phyloP scores from a whole-genome alignment of 1,140 invertebrate genomes.

The Melitaea cinxia region DNA sequence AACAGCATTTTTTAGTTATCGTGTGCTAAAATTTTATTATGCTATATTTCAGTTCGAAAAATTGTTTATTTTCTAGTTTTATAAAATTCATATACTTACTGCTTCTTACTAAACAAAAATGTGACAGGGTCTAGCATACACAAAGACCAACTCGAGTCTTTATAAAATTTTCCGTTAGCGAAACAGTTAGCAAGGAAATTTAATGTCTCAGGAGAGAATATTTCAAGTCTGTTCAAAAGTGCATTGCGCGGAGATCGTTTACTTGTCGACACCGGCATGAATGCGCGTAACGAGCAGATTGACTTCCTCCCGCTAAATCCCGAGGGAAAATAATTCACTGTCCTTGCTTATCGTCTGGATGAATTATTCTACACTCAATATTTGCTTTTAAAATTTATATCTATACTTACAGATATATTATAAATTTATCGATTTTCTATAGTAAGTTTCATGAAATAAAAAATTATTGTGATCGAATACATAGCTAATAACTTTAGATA shows the following conservation, averaged over 20 bases:
- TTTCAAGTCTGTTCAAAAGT: slow-evolving; percentile 29
- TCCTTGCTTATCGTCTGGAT: slow-evolving; percentile 14
- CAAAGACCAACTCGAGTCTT: neutral
- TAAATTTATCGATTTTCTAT: too few species aligned
- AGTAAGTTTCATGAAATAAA: too few species aligned
- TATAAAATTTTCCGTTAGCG: slow-evolving; percentile 16
- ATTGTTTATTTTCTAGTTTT: neutral
- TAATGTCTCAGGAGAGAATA: slow-evolving; percentile 24
- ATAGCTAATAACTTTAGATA: too few species aligned
- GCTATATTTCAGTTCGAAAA: too few species aligned
- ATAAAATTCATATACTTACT: neutral
- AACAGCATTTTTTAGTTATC: too few species aligned
- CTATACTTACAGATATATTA: too few species aligned
- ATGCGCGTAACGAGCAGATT: slow-evolving; percentile 33
- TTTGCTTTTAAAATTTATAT: too few species aligned
- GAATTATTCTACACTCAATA: slow-evolving; percentile 11
- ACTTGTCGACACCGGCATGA: slow-evolving; percentile 31
- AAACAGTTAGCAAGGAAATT: slow-evolving; percentile 20
- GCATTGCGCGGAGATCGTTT: slow-evolving; percentile 32
- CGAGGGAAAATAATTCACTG: slow-evolving; percentile 27
- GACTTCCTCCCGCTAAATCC: slow-evolving; percentile 25
- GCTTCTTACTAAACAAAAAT: neutral
- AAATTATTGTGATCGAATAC: too few species aligned
- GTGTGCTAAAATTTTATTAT: too few species aligned
- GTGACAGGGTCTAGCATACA: neutral